Evolutionary conservation across 1,140 invertebrate species (phyloP).

Genomic region (Bathynomus jamesi): DNA sequence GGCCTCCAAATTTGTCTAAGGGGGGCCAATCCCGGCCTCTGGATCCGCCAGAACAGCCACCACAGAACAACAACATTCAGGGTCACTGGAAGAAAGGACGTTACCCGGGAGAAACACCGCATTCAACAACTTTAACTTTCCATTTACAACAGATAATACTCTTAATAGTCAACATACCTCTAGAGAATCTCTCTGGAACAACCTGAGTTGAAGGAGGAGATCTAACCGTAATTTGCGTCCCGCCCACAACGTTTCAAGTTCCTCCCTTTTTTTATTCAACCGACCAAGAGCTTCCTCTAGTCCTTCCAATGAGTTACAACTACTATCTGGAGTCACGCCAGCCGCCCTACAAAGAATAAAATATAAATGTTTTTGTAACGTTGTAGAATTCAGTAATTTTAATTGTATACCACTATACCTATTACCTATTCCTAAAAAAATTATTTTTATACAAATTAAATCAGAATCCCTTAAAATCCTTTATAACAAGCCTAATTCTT

Average conservation of each 20-base stretch:
- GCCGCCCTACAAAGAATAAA: slow-evolving; percentile 25
- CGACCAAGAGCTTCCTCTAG: slow-evolving; percentile 82
- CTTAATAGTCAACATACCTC: slow-evolving; percentile 54
- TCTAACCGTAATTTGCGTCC: slow-evolving; percentile 79
- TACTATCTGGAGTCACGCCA: slow-evolving; percentile 20
- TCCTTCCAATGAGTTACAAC: slow-evolving; percentile 56
- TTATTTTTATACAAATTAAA: slow-evolving; percentile 5
- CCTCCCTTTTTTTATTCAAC: slow-evolving; percentile 72
- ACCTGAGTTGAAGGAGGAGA: slow-evolving; percentile 76
- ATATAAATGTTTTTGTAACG: too few species aligned
- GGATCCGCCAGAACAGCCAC: slow-evolving; percentile 1
- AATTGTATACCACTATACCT: background rate
- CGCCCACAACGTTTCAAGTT: slow-evolving; percentile 86
- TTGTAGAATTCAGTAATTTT: background rate
- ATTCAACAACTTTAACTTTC: too few species aligned
- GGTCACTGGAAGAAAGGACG: too few species aligned
- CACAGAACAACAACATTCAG: too few species aligned
- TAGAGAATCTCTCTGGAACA: slow-evolving; percentile 91
- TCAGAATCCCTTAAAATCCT: too few species aligned
- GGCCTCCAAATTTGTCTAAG: too few species aligned
- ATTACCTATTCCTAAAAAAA: background rate
- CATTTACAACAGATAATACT: too few species aligned
- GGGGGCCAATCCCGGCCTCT: background rate
- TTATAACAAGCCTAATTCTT: too few species aligned
- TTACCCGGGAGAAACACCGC: too few species aligned